Conservation (phyloP, 2,888 invertebrate species). For the Volucella inflata region DNA sequence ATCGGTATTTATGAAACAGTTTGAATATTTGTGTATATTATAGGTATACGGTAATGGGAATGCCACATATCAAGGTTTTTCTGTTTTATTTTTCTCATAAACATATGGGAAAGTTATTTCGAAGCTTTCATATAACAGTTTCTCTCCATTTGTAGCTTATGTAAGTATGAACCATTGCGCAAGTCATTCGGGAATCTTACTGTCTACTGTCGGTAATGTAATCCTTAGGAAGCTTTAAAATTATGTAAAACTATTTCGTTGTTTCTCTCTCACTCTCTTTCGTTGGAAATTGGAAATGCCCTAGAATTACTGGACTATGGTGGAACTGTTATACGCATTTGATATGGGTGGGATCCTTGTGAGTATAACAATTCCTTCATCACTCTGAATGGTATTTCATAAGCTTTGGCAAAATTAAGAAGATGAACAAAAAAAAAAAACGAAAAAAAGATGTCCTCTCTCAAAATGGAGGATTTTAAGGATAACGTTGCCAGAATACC, state of each 20-base stretch:
- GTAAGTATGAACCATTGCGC: slow-evolving; percentile 60
- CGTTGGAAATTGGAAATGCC: neutral
- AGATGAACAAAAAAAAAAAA: slow-evolving; percentile 36
- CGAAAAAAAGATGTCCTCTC: slow-evolving; percentile 54
- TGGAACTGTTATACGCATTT: slow-evolving; percentile 66
- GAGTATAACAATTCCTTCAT: slow-evolving; percentile 34
- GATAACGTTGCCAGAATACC: slow-evolving; percentile 74
- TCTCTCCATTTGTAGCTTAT: slow-evolving; percentile 39
- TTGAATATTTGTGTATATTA: neutral
- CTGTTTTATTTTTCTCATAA: slow-evolving; percentile 8
- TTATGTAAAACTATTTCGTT: slow-evolving; percentile 64
- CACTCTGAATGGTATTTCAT: slow-evolving; percentile 36
- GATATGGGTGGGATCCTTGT: slow-evolving; percentile 72
- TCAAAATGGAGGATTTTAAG: slow-evolving; percentile 69
- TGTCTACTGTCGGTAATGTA: slow-evolving; percentile 49
- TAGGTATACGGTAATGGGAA: too few species aligned
- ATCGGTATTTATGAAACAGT: slow-evolving; percentile 50
- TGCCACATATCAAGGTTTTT: slow-evolving; percentile 31
- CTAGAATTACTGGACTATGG: slow-evolving; percentile 45
- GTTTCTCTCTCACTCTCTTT: slow-evolving; percentile 38
- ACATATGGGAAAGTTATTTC: slow-evolving; percentile 49
- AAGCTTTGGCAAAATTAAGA: slow-evolving; percentile 54
- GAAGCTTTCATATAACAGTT: slow-evolving; percentile 62
- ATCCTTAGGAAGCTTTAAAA: slow-evolving; percentile 48
- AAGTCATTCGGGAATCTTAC: slow-evolving; percentile 18